These are phyloP conservation scores for Parasteatoda tepidariorum DNA, from an alignment of 1,140 invertebrate genomes.

Conservation along the genomic window DNA sequence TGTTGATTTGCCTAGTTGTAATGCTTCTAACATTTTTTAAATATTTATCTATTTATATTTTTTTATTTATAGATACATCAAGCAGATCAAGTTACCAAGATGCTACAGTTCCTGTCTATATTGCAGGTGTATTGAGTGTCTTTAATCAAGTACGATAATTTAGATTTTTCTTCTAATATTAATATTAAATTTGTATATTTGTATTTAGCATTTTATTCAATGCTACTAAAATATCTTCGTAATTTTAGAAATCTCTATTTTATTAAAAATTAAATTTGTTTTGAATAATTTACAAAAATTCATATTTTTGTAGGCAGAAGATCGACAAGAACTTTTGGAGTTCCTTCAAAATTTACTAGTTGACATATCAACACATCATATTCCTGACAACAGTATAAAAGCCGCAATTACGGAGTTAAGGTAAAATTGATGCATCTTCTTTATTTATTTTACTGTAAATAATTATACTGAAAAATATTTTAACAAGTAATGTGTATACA, in stretches of 20 bases:
- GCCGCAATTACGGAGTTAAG: constrained; percentile 72
- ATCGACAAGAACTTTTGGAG: constrained; percentile 69
- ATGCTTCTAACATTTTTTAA: too few relatives aligned
- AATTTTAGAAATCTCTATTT: background rate
- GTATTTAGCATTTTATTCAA: background rate
- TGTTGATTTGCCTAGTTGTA: too few relatives aligned
- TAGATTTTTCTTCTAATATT: too few relatives aligned
- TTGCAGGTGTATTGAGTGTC: constrained; percentile 70
- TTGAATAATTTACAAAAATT: background rate
- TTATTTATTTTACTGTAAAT: too few relatives aligned
- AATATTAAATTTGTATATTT: background rate
- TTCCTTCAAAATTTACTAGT: constrained; percentile 72
- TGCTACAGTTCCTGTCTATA: constrained; percentile 73
- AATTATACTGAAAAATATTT: too few relatives aligned
- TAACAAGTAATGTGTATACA: too few relatives aligned
- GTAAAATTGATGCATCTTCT: constrained; percentile 60
- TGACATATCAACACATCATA: constrained; percentile 72
- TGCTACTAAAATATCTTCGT: background rate
- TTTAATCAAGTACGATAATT: constrained; percentile 66
- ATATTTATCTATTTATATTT: too few relatives aligned
- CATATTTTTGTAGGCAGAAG: constrained; percentile 66
- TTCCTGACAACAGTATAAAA: constrained; percentile 72
- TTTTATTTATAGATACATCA: constrained; percentile 63
- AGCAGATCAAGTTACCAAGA: constrained; percentile 69
- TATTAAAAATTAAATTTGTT: background rate